Conservation (phyloP, 2,888 invertebrate genomes). For the Archips xylosteana region DNA sequence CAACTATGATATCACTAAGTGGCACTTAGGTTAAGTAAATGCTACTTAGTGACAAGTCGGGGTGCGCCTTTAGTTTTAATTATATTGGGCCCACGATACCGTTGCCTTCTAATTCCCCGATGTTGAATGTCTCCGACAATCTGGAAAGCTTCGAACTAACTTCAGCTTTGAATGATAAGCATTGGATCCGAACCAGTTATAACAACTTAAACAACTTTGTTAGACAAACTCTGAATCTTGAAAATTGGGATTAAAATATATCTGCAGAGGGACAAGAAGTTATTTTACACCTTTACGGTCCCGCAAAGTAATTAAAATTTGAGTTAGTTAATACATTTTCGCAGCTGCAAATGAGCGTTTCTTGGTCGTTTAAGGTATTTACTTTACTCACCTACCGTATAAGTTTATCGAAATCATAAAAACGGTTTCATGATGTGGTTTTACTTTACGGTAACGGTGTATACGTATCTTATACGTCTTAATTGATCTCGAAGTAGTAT, state of each 20-base stretch:
- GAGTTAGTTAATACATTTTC: neutral
- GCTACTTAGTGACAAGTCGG: constrained; percentile 66
- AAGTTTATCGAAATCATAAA: neutral
- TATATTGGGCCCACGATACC: constrained; percentile 50
- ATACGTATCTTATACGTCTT: neutral
- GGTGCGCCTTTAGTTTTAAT: constrained; percentile 56
- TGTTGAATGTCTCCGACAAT: constrained; percentile 28
- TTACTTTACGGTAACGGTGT: neutral
- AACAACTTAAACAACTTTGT: constrained; percentile 33
- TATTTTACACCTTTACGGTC: constrained; percentile 19
- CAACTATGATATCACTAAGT: constrained; percentile 67
- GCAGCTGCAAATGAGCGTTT: constrained; percentile 1
- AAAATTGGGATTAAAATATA: constrained; percentile 27
- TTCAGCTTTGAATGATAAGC: constrained; percentile 36
- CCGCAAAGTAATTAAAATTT: constrained; percentile 19
- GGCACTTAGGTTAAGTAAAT: constrained; percentile 73
- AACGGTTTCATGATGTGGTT: neutral
- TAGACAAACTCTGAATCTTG: constrained; percentile 29
- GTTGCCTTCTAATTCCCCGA: constrained; percentile 47
- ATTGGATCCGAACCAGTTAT: constrained; percentile 28
- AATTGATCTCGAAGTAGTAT: neutral
- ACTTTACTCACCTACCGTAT: too few species aligned
- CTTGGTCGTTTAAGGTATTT: neutral
- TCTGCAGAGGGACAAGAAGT: constrained; percentile 5
- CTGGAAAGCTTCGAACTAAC: constrained; percentile 24